Evolutionary conservation across 2,113 vertebrate species (phyloP).

Genomic region (Caranx ignobilis): DNA sequence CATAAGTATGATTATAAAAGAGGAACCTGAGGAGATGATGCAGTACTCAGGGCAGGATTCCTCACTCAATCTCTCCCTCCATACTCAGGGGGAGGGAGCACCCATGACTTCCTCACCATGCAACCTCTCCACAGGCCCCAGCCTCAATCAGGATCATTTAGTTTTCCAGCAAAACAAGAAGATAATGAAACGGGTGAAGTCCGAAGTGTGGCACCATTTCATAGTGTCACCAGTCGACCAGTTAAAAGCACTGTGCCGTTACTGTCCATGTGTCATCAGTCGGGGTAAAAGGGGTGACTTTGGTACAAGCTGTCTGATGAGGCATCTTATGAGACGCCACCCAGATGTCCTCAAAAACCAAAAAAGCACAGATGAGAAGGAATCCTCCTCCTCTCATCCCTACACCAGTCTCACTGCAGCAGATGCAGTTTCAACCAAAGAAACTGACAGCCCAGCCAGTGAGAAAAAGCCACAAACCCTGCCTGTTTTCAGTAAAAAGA

Average conservation of each 20-base stretch:
- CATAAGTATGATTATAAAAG: conserved; percentile 80
- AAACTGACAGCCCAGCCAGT: conserved; percentile 78
- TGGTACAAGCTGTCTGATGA: conserved; percentile 96
- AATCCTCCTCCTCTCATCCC: conserved; percentile 78
- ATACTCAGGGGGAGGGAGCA: conserved; percentile 81
- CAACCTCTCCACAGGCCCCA: conserved; percentile 79
- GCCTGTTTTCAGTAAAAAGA: conserved; percentile 94
- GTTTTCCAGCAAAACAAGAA: conserved; percentile 95
- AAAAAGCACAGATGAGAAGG: conserved; percentile 84
- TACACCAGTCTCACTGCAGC: conserved; percentile 85
- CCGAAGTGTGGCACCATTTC: conserved; percentile 98
- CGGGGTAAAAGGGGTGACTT: conserved; percentile 94
- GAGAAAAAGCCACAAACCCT: conserved; percentile 84
- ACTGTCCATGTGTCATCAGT: conserved; percentile 94
- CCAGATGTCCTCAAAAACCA: conserved; percentile 90
- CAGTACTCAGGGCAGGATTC: conserved; percentile 81
- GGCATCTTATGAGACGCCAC: conserved; percentile 92
- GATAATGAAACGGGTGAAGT: conserved; percentile 94
- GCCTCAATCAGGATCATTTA: conserved; percentile 81
- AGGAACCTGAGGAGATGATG: conserved; percentile 84
- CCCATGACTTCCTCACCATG: conserved; percentile 85
- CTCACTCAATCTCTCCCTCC: conserved; percentile 84
- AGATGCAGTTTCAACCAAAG: conserved; percentile 85
- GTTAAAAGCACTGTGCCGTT: conserved; percentile 93
- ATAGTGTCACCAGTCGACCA: conserved; percentile 90